These are phyloP conservation scores for Heteromyza rotundicornis DNA, from an alignment of 2,888 invertebrate species.

Conservation along the genomic window DNA sequence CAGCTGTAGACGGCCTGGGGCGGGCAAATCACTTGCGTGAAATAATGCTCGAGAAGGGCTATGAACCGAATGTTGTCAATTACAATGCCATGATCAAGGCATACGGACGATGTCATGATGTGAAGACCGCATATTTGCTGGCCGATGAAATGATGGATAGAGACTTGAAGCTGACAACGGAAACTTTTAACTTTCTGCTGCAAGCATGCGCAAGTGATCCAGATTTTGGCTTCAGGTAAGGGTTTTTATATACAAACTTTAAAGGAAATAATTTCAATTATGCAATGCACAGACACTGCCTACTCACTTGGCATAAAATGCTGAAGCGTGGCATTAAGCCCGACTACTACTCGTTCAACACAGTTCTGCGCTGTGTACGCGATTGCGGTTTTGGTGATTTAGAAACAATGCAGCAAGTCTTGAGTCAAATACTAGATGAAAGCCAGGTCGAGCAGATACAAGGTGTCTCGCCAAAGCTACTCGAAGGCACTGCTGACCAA, in stretches of 20 bases:
- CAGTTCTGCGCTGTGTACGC: conserved; percentile 78
- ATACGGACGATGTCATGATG: conserved; percentile 82
- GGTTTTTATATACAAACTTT: too few relatives aligned
- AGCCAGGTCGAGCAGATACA: conserved; percentile 9
- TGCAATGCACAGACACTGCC: conserved; percentile 67
- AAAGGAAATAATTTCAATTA: not conserved
- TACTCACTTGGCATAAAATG: conserved; percentile 89
- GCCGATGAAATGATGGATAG: conserved; percentile 84
- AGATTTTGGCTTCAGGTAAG: conserved; percentile 72
- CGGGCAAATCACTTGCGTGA: conserved; percentile 72
- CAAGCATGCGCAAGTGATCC: conserved; percentile 84
- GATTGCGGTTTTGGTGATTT: conserved; percentile 81
- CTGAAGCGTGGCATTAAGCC: conserved; percentile 70
- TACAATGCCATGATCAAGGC: conserved; percentile 93
- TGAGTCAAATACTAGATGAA: conserved; percentile 54
- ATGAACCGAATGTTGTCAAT: conserved; percentile 75
- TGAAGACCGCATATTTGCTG: conserved; percentile 77
- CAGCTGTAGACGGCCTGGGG: conserved; percentile 71
- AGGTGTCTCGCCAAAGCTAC: not conserved
- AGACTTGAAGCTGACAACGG: conserved; percentile 67
- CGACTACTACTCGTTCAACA: conserved; percentile 77
- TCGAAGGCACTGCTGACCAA: not conserved
- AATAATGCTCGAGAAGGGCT: conserved; percentile 72
- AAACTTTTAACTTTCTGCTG: conserved; percentile 80
- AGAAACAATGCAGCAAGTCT: conserved; percentile 66